Base-by-base conservation (phyloP, 2,113 vertebrate genomes). In the Grantiella picta region DNA sequence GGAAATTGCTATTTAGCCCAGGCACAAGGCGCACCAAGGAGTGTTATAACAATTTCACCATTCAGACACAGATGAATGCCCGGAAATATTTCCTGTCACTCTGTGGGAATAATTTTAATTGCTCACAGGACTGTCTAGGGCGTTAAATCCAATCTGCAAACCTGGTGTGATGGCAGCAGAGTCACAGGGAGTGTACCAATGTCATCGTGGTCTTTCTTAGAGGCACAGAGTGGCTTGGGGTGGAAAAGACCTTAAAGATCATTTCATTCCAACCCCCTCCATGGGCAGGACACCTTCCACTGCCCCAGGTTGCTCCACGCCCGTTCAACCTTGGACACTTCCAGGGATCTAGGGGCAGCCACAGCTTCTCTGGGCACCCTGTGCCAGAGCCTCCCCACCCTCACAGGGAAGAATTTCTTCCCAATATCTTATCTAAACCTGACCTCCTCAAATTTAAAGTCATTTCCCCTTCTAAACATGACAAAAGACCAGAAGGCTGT, bases 321-420 rank as follows among this genome's bases (percentile, higher is more conserved):
- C 15, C 22, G 0, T 0, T 71, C 75, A 57, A 88, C 18, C 35
- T 42, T 31, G 76, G 15, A 0, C 21, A 27, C 17, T 80, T 0
- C 50, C 85, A 80, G 25, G 42, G 42, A 42, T 56, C 24, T 50
- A 75, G 35, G 25, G 14, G 5, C 38, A 66, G 33, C 45, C 60
- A n/a, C 69, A 89, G 45, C 52, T 73, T 0, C 36, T 52, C 44
- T 82, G 77, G 33, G 44, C 1, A 59, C 5, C 12, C 52, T 82
- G 15, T 50, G 27, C 27, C 44, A 59, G 25, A 3, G 7, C 16
- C 38, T 75, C 0, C 0, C 5, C 31, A 16, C 12, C 15, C 15
- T 73, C 10, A 4, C 7, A 59, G 25, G 3, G 5, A 16, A 3
- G 0, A 28, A 29, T 45, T 66, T 3, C 20, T 29, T 21, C 6